Evolutionary conservation across 2,113 vertebrate species (phyloP).

Genomic region (Zapornia atra): DNA sequence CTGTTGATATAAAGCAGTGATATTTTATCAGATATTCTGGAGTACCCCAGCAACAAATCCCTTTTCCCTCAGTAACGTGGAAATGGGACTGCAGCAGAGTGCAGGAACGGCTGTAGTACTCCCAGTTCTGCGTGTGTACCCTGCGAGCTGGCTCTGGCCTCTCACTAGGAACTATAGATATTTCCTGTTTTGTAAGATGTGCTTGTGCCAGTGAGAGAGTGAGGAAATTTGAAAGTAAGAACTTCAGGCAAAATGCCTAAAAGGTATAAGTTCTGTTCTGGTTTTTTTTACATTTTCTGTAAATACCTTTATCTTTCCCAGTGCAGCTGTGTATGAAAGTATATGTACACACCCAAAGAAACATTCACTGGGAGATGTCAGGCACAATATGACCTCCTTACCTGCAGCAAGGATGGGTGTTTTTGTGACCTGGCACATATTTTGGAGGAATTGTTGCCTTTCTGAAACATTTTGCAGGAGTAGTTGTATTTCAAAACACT

Average conservation of each 20-base stretch:
- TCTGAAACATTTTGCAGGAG: neutral
- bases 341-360: neutral
- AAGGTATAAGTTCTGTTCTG: neutral
- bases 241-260: neutral
- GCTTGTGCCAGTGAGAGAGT: neutral
- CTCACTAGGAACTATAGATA: neutral
- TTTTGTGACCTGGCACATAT: neutral
- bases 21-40: neutral
- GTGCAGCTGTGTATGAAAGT: neutral
- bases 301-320: neutral
- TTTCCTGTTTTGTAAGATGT: constrained; percentile 19
- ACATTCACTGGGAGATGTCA: neutral
- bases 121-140: neutral
- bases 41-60: neutral
- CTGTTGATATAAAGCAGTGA: neutral
- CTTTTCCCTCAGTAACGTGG: neutral
- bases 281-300: neutral
- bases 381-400: neutral
- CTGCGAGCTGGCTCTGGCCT: neutral
- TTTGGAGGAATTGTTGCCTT: neutral
- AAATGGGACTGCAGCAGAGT: neutral
- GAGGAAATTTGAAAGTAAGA: neutral
- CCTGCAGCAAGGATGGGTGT: neutral
- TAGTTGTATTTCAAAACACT: neutral
- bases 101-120: neutral